Base-by-base conservation (phyloP, 2,113 vertebrate genomes). In the Osmerus mordax region DNA sequence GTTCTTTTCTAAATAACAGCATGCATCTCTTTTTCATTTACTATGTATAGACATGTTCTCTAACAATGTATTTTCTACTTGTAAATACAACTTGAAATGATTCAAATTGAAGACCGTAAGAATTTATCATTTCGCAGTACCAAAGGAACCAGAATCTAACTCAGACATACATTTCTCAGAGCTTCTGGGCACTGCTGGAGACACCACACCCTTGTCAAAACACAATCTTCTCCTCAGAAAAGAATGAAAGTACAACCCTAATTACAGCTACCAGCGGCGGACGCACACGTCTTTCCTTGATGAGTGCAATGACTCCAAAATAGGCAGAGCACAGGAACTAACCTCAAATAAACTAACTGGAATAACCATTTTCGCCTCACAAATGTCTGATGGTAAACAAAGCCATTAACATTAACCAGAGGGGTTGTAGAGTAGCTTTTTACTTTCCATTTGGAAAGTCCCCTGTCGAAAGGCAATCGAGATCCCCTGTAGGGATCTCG, bases 231-330 rank as follows among this genome's bases (percentile, higher is more conserved):
- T 83, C 73, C 67, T 84, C 77, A 63, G 83, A 75, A 86, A 84
- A 90, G 85, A 86, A 88, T 90, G 87, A 86, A 83, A 87, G 74
- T 80, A 79, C 69, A 81, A 78, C 59, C 70, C 80, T 88, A 90
- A 91, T 91, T 91, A 88, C 84, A 84, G 87, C 75, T 75, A 81
- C 70, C 78, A 70, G 63, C 61, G 74, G 83, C 63, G 0, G 76
- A 65, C 4, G 77, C 70, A 73, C 79, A 78, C 9, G 83, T 68
- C 82, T 81, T 76, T 70, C 72, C 67, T 81, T 79, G 67, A 86
- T 77, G 78, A 81, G 62, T 88, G 74, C 71, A 73, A 71, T 69
- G 81, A 86, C 80, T 77, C 67, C 81, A 47, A 81, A 75, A 84
- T 70, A 78, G 32, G 80, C 81, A 78, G 74, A 78, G 75, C 72